phyloP scores from a whole-genome alignment of 2,113 vertebrate species.

The Argyrosomus japonicus region DNA sequence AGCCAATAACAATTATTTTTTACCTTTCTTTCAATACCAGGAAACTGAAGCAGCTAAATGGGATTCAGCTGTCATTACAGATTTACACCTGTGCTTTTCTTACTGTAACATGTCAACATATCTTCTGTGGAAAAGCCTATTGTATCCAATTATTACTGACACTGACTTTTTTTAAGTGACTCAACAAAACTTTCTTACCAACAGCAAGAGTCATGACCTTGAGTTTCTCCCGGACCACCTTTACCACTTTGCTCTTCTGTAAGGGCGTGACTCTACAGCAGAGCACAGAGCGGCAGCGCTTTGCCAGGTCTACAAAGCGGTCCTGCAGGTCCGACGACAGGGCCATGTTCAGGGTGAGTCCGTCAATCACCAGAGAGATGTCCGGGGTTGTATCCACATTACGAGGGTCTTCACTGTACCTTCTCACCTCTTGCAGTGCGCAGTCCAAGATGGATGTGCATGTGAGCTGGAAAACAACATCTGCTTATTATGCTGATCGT shows the following conservation, averaged over 20 bases:
- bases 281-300: constrained; percentile 87
- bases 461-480: constrained; percentile 82
- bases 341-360: constrained; percentile 84
- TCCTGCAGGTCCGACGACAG: constrained; percentile 87
- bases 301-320: constrained; percentile 87
- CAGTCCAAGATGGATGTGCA: constrained; percentile 90
- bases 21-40: too few species aligned
- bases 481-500: not conserved
- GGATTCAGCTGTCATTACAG: not conserved
- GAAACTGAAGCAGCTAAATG: not conserved
- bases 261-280: constrained; percentile 92
- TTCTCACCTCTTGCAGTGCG: constrained; percentile 88
- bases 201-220: constrained; percentile 92
- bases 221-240: constrained; percentile 86
- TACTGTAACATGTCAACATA: not conserved
- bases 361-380: constrained; percentile 90
- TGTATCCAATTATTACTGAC: too few species aligned
- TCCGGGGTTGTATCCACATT: constrained; percentile 56
- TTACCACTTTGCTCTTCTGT: constrained; percentile 92
- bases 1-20: too few species aligned
- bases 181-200: constrained; percentile 70
- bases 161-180: too few species aligned
- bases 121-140: not conserved
- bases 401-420: constrained; percentile 59
- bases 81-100: not conserved